Base-by-base conservation (phyloP, 2,888 invertebrate species). In the Chloroclysta siterata region DNA sequence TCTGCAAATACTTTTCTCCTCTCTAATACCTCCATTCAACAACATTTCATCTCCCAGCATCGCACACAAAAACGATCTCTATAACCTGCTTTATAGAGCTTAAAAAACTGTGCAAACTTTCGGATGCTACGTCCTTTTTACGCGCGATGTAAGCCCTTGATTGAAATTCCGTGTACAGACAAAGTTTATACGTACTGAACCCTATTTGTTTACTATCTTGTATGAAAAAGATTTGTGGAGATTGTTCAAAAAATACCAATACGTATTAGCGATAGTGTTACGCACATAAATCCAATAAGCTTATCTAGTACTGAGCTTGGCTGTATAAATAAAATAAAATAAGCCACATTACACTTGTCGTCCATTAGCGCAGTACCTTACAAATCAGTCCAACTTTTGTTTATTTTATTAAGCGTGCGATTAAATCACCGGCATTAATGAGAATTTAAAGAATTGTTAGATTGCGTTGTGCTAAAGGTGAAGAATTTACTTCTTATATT, bases 111-210 rank as follows among this genome's bases (percentile, higher is more conserved):
- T 17, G 55, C 50, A 22, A 39, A 51, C 33, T 13, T 36, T 14
- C 5, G 28, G 42, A 17, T 0, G 22, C 0, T 65, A 58, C 39
- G 51, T 13, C 50, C 11, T 17, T 63, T 61, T 65, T 50, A 17
- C 52, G 54, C 46, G 33, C 7, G 15, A 15, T 29, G 17, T 22
- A 54, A 67, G 50, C 73, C 79, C 79, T 87, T 92, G 92, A 93
- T 93, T 93, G 92, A 93, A 91, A 92, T 92, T 93, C 92, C 91
- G 79, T 93, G 92, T 91, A 87, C 85, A 83, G 84, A 85, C 89
- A 87, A 85, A 89, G 88, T 90, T 85, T 85, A 87, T 84, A 81
- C 60, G 80, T 79, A 83, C 80, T 82, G 81, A 82, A 80, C 85
- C 83, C 84, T 87, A 88, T 88, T 87, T 86, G 85, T 82, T 83